Base-by-base conservation (phyloP, 1,140 invertebrate genomes). In the Akabosia matsudoensis region DNA sequence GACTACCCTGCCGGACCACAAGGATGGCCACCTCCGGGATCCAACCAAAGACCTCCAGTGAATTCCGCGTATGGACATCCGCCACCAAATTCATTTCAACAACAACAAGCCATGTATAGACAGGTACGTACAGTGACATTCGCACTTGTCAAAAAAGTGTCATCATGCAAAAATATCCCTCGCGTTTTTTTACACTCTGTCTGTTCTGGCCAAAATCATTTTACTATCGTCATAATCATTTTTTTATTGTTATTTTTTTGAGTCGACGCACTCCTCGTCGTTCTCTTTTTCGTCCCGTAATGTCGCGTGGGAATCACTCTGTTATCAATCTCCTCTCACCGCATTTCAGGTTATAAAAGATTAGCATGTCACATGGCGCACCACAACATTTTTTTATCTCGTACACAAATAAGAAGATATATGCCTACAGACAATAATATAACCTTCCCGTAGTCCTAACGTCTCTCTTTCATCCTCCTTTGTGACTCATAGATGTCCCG, bases 61-160 rank as follows among this genome's bases (percentile, higher is more conserved):
- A 78, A 78, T 52, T 79, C 77, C 64, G 14, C 14, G 7, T 81
- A 82, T 70, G 82, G 78, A 76, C 80, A 79, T 83, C 84, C 76
- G 33, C 78, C 78, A 45, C 77, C 80, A 45, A 73, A 71, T 45
- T 86, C 84, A 56, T 24, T 16, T 24, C 85, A 87, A 73, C 85
- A 85, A 45, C 87, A 88, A 51, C 78, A 79, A 64, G 81, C 79
- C 28, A 81, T 81, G 75, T 81, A 81, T 61, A 73, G 80, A 76
- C 80, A 76, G 78, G 80, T 81, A 75, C 73, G 33, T 45, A 73
- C 37, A 56, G 24, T 4, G 24, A 56, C 54, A 24, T 56, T 56
- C 54, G 13, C 54, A 61, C 54, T n/a, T 61, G 54, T 61, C 54
- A 61, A 61, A 61, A 45, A 45, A 51, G 24, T 61, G 54, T 61